These are phyloP conservation scores for Callaeas wilsoni DNA, from an alignment of 2,113 vertebrate species.

Conservation along the genomic window DNA sequence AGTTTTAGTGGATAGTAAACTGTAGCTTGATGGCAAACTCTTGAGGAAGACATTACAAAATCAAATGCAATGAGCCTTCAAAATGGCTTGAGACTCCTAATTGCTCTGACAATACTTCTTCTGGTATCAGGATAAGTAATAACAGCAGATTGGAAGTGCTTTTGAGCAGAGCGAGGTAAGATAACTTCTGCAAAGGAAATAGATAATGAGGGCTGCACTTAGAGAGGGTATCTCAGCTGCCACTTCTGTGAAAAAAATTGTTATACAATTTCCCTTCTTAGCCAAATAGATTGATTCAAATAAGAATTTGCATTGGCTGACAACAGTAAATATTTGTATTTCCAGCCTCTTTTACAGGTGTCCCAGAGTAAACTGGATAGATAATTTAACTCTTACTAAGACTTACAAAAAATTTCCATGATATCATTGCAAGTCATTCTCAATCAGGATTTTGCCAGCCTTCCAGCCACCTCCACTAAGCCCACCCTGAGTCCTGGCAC, in stretches of 20 bases:
- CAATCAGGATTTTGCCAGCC: neutral
- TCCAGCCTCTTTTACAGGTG: neutral
- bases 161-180: neutral
- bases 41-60: neutral
- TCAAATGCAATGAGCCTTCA: neutral
- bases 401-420: neutral
- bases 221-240: neutral
- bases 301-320: neutral
- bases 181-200: neutral
- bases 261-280: neutral
- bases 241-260: neutral
- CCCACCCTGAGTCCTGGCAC: neutral
- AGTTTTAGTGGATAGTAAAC: neutral
- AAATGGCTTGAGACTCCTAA: neutral
- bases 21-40: neutral
- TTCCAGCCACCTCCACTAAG: neutral
- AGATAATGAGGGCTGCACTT: neutral
- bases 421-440: neutral
- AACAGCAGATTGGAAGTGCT: slow-evolving; percentile 1
- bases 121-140: neutral
- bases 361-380: neutral
- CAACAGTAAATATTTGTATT: neutral
- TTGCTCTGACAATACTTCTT: neutral
- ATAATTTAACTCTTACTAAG: neutral
- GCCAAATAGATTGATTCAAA: neutral